phyloP scores from a whole-genome alignment of 2,113 vertebrate genomes.

The Cebus imitator region DNA sequence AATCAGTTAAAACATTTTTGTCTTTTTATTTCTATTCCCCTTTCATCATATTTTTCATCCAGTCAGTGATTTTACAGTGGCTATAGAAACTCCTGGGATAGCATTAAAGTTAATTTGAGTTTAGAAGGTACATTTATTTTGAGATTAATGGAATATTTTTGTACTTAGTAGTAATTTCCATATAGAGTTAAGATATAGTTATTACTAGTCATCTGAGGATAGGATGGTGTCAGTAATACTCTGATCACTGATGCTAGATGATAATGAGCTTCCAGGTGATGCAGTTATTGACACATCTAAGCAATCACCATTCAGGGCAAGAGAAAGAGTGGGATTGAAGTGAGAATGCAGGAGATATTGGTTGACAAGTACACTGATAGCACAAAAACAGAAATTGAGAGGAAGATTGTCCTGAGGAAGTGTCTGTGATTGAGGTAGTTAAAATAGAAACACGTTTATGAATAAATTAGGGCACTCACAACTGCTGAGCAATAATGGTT shows the following conservation, averaged over 20 bases:
- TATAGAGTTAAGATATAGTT: not conserved
- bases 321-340: not conserved
- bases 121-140: not conserved
- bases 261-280: not conserved
- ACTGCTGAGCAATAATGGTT: not conserved
- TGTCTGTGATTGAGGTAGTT: not conserved
- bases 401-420: not conserved
- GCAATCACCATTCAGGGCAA: not conserved
- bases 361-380: not conserved
- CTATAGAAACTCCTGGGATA: not conserved
- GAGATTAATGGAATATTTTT: not conserved
- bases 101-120: not conserved
- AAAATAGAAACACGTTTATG: not conserved
- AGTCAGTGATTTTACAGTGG: not conserved
- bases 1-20: not conserved
- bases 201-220: not conserved
- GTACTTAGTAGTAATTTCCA: not conserved
- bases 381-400: not conserved
- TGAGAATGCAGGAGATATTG: not conserved
- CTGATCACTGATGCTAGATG: not conserved
- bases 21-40: not conserved
- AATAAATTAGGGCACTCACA: not conserved
- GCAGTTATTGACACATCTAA: not conserved
- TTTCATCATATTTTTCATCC: not conserved
- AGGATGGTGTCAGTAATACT: not conserved